Evolutionary conservation across 2,797 vertebrate species (phyloP).

Genomic region (Potorous gilbertii): DNA sequence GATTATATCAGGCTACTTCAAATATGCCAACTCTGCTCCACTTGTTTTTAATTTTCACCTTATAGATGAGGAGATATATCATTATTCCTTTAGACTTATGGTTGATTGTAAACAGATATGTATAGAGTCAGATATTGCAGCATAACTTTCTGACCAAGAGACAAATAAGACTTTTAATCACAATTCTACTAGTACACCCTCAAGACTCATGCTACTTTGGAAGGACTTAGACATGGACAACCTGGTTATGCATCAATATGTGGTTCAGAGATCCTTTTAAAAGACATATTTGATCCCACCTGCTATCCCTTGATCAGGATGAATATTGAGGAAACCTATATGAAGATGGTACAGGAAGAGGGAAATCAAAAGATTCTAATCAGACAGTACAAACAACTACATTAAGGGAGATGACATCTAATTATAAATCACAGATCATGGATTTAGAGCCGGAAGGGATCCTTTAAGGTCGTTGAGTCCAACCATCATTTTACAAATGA

Average conservation of each 20-base stretch:
- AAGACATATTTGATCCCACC: neutral
- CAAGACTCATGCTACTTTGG: neutral
- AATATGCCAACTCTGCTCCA: neutral
- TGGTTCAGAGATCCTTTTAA: neutral
- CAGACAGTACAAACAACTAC: neutral
- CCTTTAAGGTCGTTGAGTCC: neutral
- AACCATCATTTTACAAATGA: neutral
- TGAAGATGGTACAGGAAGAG: neutral
- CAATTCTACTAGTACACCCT: neutral
- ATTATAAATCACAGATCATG: neutral
- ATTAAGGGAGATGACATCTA: neutral
- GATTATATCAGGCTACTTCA: neutral
- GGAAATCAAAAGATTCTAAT: neutral
- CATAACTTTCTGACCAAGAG: neutral
- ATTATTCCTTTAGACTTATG: neutral
- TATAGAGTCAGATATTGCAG: neutral
- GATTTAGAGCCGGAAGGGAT: neutral
- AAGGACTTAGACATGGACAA: neutral
- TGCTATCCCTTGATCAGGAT: neutral
- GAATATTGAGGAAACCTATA: neutral
- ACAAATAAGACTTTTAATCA: neutral
- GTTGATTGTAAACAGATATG: neutral
- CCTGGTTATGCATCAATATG: neutral
- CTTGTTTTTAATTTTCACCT: neutral
- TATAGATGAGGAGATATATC: neutral